Evolutionary conservation across 64 coral and sea anemone species (phyloP).

Genomic region (Astreopora myriophthalma): DNA sequence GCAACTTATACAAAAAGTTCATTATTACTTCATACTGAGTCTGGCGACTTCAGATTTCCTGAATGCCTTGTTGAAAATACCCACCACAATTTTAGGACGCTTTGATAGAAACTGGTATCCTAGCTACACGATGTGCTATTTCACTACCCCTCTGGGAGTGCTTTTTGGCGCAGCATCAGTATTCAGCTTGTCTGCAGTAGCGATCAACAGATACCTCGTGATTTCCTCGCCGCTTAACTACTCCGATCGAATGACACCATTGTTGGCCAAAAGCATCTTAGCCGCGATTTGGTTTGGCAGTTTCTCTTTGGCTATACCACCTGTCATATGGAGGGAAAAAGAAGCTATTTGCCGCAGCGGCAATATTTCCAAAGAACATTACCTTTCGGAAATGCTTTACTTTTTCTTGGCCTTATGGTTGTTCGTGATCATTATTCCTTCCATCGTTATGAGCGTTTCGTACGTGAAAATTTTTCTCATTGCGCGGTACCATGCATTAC

Average conservation of each 20-base stretch:
- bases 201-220: conserved; percentile 89
- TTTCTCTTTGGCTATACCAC: conserved; percentile 76
- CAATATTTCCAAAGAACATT: conserved; percentile 79
- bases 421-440: conserved; percentile 91
- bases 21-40: conserved; percentile 95
- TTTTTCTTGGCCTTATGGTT: conserved; percentile 90
- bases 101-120: conserved; percentile 96
- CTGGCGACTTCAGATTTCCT: conserved; percentile 77
- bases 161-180: conserved; percentile 95
- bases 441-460: conserved; percentile 75
- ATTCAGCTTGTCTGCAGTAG: conserved; percentile 81
- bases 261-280: conserved; percentile 82
- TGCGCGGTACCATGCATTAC: conserved; percentile 68
- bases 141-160: conserved; percentile 95
- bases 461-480: conserved; percentile 92
- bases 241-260: conserved; percentile 79
- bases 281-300: conserved; percentile 83
- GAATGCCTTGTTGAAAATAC: conserved; percentile 90
- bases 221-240: conserved; percentile 91
- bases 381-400: conserved; percentile 87
- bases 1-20: conserved; percentile 80
- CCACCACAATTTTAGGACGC: conserved; percentile 81
- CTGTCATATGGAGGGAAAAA: conserved; percentile 84
- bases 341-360: conserved; percentile 85
- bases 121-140: conserved; percentile 85